Evolutionary conservation across 2,113 vertebrate species (phyloP).

Genomic region (Puntigrus tetrazona): DNA sequence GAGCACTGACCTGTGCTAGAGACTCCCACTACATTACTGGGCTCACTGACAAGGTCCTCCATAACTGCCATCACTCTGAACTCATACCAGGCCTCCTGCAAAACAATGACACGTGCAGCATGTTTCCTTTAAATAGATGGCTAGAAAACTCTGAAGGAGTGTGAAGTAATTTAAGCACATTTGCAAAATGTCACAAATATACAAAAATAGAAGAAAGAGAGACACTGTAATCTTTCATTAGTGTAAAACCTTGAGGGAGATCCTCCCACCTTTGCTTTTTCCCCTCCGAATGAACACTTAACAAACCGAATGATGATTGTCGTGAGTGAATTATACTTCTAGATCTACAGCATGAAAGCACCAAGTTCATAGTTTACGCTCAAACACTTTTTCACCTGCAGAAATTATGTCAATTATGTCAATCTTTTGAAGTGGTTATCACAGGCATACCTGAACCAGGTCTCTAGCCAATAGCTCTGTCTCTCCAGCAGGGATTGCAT

Average conservation of each 20-base stretch:
- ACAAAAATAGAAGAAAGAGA: background rate
- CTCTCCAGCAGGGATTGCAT: slow-evolving; percentile 85
- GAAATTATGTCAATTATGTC: background rate
- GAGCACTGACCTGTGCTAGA: slow-evolving; percentile 93
- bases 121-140: background rate
- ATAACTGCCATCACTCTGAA: slow-evolving; percentile 95
- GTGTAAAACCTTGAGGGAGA: background rate
- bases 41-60: slow-evolving; percentile 95
- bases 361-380: background rate
- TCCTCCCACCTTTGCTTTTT: background rate
- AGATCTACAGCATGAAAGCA: background rate
- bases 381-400: background rate
- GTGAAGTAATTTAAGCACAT: background rate
- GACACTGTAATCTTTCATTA: background rate
- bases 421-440: background rate
- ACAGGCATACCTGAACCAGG: slow-evolving; percentile 84
- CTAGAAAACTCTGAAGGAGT: background rate
- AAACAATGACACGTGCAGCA: background rate
- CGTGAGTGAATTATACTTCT: background rate
- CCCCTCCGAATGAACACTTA: background rate
- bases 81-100: slow-evolving; percentile 96
- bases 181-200: background rate
- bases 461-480: slow-evolving; percentile 91
- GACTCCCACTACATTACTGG: slow-evolving; percentile 94
- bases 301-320: background rate